phyloP scores from a whole-genome alignment of 2,797 vertebrate genomes.

The Xyrichtys novacula region DNA sequence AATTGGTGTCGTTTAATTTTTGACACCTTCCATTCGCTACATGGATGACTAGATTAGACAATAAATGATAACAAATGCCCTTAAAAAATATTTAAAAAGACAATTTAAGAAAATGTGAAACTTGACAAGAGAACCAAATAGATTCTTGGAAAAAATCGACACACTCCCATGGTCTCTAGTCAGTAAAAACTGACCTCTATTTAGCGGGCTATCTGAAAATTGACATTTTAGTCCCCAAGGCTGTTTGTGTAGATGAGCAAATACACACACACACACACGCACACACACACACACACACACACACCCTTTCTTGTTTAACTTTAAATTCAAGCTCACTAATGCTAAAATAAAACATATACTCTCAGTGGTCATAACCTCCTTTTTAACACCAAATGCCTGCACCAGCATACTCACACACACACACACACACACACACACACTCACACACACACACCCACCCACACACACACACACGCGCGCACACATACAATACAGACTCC shows the following conservation, averaged over 20 bases:
- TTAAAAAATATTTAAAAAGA: too few species aligned
- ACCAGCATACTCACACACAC: too few species aligned
- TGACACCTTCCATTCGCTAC: too few species aligned
- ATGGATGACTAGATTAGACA: too few species aligned
- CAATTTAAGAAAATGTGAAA: too few species aligned
- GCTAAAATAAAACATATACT: conserved; percentile 40
- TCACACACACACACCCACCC: conserved; percentile 13
- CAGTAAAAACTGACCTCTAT: too few species aligned
- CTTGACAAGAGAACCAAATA: too few species aligned
- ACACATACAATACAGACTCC: conserved; percentile 6
- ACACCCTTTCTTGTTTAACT: conserved; percentile 3
- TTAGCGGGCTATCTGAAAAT: background rate
- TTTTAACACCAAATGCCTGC: conserved; percentile 10
- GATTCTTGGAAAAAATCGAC: too few species aligned
- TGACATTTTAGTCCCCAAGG: background rate
- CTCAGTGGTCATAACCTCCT: conserved; percentile 32
- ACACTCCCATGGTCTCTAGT: too few species aligned
- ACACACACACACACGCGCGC: conserved; percentile 3
- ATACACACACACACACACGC: background rate
- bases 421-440: too few species aligned
- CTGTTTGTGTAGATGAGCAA: background rate
- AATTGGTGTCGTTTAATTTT: too few species aligned
- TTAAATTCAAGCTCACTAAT: conserved; percentile 28
- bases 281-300: background rate
- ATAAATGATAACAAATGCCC: too few species aligned